phyloP scores from a whole-genome alignment of 1,140 invertebrate species.

The Dolichoris vasculosae region DNA sequence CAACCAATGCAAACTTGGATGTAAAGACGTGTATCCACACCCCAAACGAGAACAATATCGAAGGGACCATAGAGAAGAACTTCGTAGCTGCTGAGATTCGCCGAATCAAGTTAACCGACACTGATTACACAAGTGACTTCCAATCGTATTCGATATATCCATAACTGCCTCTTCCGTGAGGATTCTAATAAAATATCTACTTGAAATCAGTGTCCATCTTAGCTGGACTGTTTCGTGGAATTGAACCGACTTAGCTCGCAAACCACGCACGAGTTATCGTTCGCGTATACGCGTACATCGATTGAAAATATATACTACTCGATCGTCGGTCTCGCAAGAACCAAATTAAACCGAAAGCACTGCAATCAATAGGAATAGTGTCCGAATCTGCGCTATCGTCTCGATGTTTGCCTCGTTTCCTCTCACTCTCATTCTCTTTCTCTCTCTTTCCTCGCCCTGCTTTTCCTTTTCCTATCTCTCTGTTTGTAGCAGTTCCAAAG shows the following conservation, averaged over 20 bases:
- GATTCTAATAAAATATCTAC: constrained; percentile 35
- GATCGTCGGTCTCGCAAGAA: constrained; percentile 64
- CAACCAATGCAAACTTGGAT: constrained; percentile 1
- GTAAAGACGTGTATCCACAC: background rate
- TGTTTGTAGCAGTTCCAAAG: constrained; percentile 52
- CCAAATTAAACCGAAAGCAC: constrained; percentile 70
- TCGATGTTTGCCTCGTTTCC: constrained; percentile 63
- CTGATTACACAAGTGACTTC: constrained; percentile 44
- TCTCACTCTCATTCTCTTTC: background rate
- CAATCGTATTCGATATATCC: constrained; percentile 41
- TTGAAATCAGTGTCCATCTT: constrained; percentile 32
- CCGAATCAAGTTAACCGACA: constrained; percentile 43
- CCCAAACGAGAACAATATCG: background rate
- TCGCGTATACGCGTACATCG: background rate
- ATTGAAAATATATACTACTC: constrained; percentile 57
- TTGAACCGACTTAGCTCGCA: constrained; percentile 69
- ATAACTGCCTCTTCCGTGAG: constrained; percentile 23
- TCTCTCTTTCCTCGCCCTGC: background rate
- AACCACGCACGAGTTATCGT: constrained; percentile 54
- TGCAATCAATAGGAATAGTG: constrained; percentile 73
- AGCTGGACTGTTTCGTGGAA: constrained; percentile 59
- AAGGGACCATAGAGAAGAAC: background rate
- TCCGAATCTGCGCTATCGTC: constrained; percentile 65
- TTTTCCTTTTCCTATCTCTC: constrained; percentile 54
- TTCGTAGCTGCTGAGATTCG: background rate